These are phyloP conservation scores for Corythornis madagascariensis DNA, from an alignment of 2,113 vertebrate genomes.

Conservation along the genomic window DNA sequence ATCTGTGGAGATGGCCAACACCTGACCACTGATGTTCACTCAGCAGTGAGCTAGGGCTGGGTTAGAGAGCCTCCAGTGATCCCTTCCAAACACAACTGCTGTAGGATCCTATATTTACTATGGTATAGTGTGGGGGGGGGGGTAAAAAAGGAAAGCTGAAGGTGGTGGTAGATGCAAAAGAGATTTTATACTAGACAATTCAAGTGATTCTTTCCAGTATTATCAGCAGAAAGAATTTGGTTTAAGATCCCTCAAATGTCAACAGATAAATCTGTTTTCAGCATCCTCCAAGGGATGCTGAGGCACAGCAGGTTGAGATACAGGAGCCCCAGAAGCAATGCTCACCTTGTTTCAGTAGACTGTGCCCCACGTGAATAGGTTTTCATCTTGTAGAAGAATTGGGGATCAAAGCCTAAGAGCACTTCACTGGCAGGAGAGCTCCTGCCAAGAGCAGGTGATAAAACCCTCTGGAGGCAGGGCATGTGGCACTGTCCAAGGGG, in stretches of 20 bases:
- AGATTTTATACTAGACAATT: neutral
- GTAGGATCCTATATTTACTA: neutral
- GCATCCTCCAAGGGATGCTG: neutral
- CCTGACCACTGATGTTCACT: neutral
- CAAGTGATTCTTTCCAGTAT: neutral
- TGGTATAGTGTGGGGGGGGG: neutral
- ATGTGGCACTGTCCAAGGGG: neutral
- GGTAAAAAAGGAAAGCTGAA: neutral
- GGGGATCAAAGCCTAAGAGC: neutral
- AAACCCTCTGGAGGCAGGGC: neutral
- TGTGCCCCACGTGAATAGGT: neutral
- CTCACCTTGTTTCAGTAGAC: neutral
- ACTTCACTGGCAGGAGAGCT: neutral
- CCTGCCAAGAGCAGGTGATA: neutral
- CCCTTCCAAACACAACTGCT: neutral
- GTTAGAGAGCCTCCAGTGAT: neutral
- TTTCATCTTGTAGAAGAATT: neutral
- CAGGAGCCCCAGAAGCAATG: neutral
- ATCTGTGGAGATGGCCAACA: neutral
- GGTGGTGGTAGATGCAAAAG: neutral
- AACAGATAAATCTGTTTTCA: conserved; percentile 7
- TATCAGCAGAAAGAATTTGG: neutral
- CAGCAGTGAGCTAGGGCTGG: rapidly evolving
- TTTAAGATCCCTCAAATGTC: neutral
- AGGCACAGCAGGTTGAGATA: conserved; percentile 22